Conservation (phyloP, 1,140 invertebrate genomes). For the Nylanderia fulva region DNA sequence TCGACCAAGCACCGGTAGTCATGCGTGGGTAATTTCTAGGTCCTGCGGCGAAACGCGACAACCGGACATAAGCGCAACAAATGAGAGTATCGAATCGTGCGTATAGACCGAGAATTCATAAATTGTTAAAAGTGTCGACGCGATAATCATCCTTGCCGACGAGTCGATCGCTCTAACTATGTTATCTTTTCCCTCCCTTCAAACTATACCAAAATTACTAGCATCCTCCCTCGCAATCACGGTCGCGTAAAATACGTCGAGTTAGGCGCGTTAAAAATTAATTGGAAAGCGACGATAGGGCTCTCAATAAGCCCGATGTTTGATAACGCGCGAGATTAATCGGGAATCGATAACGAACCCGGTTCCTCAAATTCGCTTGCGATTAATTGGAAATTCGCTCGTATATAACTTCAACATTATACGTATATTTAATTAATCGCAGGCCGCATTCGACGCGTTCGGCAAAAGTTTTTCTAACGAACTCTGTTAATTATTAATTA, state of each 20-base stretch:
- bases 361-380: conserved; percentile 16
- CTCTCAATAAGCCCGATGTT: neutral
- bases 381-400: conserved; percentile 47
- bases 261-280: conserved; percentile 37
- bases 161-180: neutral
- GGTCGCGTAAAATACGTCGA: neutral
- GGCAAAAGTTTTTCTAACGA: neutral
- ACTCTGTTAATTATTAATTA: conserved; percentile 30
- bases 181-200: neutral
- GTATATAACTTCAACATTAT: conserved; percentile 33
- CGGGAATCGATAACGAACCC: conserved; percentile 39
- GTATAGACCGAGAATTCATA: neutral
- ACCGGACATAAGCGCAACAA: too few species aligned
- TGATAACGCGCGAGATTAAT: conserved; percentile 42
- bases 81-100: neutral
- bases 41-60: neutral
- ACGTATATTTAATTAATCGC: conserved; percentile 53
- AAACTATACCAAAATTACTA: neutral
- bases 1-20: conserved; percentile 43
- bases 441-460: neutral
- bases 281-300: conserved; percentile 19
- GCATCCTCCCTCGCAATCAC: neutral
- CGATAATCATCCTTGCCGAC: neutral
- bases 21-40: conserved; percentile 37
- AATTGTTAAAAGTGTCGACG: conserved; percentile 14